These are phyloP conservation scores for Calidris pugnax DNA, from an alignment of 2,113 vertebrate genomes.

Conservation along the genomic window DNA sequence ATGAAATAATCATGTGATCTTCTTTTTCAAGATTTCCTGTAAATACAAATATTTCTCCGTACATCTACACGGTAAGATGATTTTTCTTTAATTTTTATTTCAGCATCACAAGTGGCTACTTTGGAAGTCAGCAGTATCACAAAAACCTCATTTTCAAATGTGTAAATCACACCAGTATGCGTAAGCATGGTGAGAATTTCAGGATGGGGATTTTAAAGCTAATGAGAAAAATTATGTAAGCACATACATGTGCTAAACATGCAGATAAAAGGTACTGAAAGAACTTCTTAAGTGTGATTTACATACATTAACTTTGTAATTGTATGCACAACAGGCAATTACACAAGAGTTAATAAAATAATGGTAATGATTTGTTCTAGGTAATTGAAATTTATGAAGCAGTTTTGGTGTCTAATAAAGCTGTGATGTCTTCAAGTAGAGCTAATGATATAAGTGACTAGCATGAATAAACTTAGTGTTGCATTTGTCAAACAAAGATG, in stretches of 20 bases:
- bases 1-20: background rate
- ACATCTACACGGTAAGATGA: background rate
- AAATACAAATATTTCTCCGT: background rate
- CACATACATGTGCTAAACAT: background rate
- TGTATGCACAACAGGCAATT: slow-evolving; percentile 53
- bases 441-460: slow-evolving; percentile 33
- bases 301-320: slow-evolving; percentile 17
- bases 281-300: slow-evolving; percentile 15
- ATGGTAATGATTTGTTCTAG: slow-evolving; percentile 44
- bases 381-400: slow-evolving; percentile 64
- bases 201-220: background rate
- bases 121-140: background rate
- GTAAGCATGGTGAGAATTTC: background rate
- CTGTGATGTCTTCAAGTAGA: slow-evolving; percentile 31
- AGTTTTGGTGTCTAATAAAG: slow-evolving; percentile 57
- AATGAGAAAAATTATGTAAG: background rate
- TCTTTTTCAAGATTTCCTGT: background rate
- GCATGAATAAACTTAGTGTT: slow-evolving; percentile 29
- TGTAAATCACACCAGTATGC: background rate
- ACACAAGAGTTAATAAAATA: slow-evolving; percentile 50
- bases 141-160: background rate
- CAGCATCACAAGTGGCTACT: background rate
- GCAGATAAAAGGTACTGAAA: background rate
- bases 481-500: background rate
- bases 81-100: background rate